A percentile compares a stretch with the other conserved stretches of the same genome.
These are phyloP conservation scores for Orycteropus afer DNA, from an alignment of 2,113 vertebrate species.

Conservation along the genomic window DNA sequence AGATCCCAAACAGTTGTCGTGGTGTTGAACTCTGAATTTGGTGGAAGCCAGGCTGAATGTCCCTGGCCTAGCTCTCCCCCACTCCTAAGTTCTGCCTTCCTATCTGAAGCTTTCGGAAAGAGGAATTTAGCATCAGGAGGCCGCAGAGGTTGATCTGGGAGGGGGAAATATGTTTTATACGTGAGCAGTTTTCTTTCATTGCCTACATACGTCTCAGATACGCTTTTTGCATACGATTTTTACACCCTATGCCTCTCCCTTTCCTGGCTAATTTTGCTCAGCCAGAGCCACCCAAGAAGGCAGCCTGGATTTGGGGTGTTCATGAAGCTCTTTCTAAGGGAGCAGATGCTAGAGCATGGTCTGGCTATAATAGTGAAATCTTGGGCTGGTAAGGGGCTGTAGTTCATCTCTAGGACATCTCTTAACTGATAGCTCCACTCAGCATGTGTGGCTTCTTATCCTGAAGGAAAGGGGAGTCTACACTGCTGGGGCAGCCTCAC, in stretches of 20 bases:
- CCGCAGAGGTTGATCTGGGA: not conserved
- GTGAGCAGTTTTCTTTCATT: not conserved
- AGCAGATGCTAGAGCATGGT: not conserved
- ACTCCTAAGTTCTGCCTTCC: not conserved
- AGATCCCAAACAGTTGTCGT: not conserved
- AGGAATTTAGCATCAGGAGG: not conserved
- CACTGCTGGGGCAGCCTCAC: not conserved
- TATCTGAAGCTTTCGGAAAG: not conserved
- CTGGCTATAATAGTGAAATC: not conserved
- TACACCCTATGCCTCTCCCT: not conserved
- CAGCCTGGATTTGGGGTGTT: not conserved
- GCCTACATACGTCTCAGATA: not conserved
- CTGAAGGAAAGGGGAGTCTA: not conserved
- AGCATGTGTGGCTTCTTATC: not conserved
- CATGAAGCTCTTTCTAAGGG: not conserved
- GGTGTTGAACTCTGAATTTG: not conserved
- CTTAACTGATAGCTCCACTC: not conserved
- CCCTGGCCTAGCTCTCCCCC: not conserved
- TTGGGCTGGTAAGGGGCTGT: not conserved
- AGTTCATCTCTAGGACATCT: not conserved
- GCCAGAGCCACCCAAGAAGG: not conserved
- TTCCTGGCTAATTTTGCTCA: not conserved
- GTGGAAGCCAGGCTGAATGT: not conserved
- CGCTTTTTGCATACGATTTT: not conserved
- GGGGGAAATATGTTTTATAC: not conserved